These are phyloP conservation scores for Cathartes aura DNA, from an alignment of 2,113 vertebrate species.

Conservation along the genomic window DNA sequence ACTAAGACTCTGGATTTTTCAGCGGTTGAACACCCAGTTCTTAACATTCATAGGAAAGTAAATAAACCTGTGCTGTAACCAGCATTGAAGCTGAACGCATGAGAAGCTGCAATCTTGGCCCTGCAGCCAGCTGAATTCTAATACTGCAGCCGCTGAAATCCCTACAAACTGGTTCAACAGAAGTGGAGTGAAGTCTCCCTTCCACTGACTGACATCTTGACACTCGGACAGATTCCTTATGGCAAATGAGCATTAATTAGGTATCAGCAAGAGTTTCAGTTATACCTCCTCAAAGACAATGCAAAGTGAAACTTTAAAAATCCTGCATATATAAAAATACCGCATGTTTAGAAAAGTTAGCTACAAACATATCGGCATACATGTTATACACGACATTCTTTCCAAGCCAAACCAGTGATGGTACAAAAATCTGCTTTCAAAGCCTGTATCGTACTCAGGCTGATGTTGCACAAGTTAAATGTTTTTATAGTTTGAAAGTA, in stretches of 20 bases:
- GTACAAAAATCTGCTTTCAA: background rate
- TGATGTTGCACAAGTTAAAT: background rate
- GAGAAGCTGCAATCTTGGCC: background rate
- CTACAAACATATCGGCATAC: accelerated
- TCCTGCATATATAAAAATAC: background rate
- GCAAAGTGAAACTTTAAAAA: background rate
- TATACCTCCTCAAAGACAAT: accelerated
- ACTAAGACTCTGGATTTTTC: accelerated
- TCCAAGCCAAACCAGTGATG: background rate
- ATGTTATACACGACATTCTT: background rate
- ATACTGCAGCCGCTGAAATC: background rate
- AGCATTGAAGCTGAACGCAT: accelerated
- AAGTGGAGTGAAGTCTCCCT: background rate
- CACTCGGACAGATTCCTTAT: accelerated
- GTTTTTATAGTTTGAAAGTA: background rate
- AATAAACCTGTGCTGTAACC: background rate
- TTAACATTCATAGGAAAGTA: background rate
- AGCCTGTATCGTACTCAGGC: accelerated
- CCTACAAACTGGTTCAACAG: background rate
- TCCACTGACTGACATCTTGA: background rate
- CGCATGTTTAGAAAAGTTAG: background rate
- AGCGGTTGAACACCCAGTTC: background rate
- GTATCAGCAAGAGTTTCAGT: background rate
- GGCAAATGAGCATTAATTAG: background rate
- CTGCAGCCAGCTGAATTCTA: background rate